phyloP scores from a whole-genome alignment of 2,113 vertebrate species.

The Ardeotis arabs region DNA sequence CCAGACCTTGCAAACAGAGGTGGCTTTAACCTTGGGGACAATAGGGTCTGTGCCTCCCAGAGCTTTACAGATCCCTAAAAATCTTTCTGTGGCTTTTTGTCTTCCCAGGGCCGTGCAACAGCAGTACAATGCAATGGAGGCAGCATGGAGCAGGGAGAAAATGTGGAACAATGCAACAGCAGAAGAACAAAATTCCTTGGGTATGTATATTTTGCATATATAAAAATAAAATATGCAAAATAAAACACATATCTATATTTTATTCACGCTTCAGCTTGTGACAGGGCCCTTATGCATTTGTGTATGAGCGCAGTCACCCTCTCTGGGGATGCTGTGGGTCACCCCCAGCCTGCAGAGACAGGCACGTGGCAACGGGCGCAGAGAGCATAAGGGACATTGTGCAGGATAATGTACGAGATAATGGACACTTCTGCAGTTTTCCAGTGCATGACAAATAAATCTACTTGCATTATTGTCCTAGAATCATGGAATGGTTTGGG shows the following conservation, averaged over 20 bases:
- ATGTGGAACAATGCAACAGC: neutral
- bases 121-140: neutral
- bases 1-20: neutral
- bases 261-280: neutral
- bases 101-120: neutral
- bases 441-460: neutral
- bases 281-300: neutral
- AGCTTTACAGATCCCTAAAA: neutral
- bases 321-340: neutral
- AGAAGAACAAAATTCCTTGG: neutral
- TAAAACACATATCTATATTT: neutral
- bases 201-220: neutral
- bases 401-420: too few relatives aligned
- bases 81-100: neutral
- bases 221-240: neutral
- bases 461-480: neutral
- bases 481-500: too few relatives aligned
- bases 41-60: neutral
- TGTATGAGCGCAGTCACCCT: neutral
- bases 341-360: neutral
- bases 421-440: neutral
- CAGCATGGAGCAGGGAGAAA: neutral
- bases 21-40: neutral
- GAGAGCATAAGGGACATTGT: neutral
- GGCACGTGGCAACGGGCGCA: neutral